Base-by-base conservation (phyloP, 1,140 invertebrate species). In the Danaus melanippus region DNA sequence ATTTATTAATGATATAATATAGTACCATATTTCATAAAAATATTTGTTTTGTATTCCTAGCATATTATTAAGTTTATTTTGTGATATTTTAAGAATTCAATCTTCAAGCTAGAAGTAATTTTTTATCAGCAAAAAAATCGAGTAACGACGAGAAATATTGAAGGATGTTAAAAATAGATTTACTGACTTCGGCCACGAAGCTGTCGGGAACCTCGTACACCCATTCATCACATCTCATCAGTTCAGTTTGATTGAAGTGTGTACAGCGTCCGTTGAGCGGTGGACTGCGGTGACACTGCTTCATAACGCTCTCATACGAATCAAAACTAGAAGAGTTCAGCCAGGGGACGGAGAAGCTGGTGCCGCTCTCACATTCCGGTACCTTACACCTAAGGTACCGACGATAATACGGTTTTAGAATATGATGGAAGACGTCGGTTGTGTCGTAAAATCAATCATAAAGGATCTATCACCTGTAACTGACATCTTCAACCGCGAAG, bases 401-500 rank as follows among this genome's bases (percentile, higher is more conserved):
- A 32, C 11, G 17, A 21, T 10, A 17, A 11, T 7, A 44, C 21
- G 7, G 0, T 5, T 32, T 32, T 7, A 9, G n/a, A 42, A 11
- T 44, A 50, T 49, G 12, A 11, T 40, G 7, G 8, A 40, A 49
- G 40, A 41, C 12, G 46, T 40, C 4, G 4, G 12, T 40, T 51
- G 39, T 51, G 39, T 46, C 2, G 2, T 32, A 32, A 32, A 3
- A 5, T 32, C 21, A 5, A 32, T 32, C 21, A 32, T 32, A 7
- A 7, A 7, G 21, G 21, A 32, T 32, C 21, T 11, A 46, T 53
- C 11, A 82, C 82, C 82, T 78, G 62, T 86, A 86, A 11, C 62
- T 69, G 8, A 82, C 75, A 32, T 86, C 79, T 32, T 84, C 80
- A 0, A 82, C 79, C 0, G 79, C 82, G 55, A 86, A 86, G 40